These are phyloP conservation scores for Ectropis grisescens DNA, from an alignment of 1,140 invertebrate genomes.

Conservation along the genomic window DNA sequence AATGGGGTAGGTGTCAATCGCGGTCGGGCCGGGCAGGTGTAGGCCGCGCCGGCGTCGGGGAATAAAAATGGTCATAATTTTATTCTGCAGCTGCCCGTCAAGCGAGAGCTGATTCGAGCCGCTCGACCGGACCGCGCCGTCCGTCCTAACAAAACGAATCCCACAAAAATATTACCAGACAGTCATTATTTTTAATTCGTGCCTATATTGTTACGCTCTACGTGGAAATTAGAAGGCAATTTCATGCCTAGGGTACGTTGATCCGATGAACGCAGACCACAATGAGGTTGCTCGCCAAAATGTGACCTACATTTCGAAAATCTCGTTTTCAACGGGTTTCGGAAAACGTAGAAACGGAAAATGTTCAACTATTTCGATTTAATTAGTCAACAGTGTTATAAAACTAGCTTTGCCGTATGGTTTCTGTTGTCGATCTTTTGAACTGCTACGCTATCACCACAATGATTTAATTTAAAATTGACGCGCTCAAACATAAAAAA, in stretches of 20 bases:
- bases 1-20: slow-evolving; percentile 67
- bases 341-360: too few relatives aligned
- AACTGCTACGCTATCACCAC: too few relatives aligned
- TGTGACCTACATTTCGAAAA: too few relatives aligned
- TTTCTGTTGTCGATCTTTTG: too few relatives aligned
- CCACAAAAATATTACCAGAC: slow-evolving; percentile 44
- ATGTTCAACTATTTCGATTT: too few relatives aligned
- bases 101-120: slow-evolving; percentile 37
- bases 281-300: too few relatives aligned
- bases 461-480: too few relatives aligned
- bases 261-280: too few relatives aligned
- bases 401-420: too few relatives aligned
- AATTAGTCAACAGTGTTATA: too few relatives aligned
- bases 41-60: slow-evolving; percentile 22
- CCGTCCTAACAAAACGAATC: slow-evolving; percentile 44
- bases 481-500: too few relatives aligned
- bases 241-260: background rate
- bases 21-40: slow-evolving; percentile 51
- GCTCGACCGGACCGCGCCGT: slow-evolving; percentile 23
- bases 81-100: slow-evolving; percentile 64
- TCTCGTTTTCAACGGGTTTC: too few relatives aligned
- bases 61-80: slow-evolving; percentile 67
- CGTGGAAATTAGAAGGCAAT: slow-evolving; percentile 19
- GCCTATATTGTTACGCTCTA: slow-evolving; percentile 26
- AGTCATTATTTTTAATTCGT: slow-evolving; percentile 61